Conservation (phyloP, 2,797 vertebrate species). For the Cyclopterus lumpus region DNA sequence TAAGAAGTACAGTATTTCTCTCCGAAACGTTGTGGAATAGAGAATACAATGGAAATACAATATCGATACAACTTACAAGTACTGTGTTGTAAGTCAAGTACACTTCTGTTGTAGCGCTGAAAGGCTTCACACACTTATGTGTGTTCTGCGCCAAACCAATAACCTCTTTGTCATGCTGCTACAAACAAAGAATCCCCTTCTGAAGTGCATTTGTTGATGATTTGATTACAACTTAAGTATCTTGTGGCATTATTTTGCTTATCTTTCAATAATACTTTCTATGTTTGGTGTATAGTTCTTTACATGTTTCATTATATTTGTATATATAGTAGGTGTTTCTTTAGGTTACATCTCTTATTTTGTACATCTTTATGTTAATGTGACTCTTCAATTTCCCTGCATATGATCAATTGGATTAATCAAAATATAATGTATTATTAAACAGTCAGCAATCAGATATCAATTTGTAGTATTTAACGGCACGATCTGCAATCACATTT, state of each 20-base stretch:
- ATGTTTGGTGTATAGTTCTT: neutral
- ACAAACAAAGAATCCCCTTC: neutral
- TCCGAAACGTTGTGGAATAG: neutral
- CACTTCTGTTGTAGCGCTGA: neutral
- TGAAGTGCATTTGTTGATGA: neutral
- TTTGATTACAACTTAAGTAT: neutral
- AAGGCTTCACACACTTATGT: neutral
- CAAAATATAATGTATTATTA: neutral
- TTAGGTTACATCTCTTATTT: neutral
- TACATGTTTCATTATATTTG: neutral
- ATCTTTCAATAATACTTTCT: neutral
- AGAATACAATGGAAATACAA: neutral
- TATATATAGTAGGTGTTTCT: neutral
- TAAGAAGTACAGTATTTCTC: neutral
- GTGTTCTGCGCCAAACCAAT: neutral
- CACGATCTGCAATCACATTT: slow-evolving; percentile 15
- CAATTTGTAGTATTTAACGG: slow-evolving; percentile 2
- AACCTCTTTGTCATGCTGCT: neutral
- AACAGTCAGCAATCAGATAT: slow-evolving; percentile 4
- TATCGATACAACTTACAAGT: neutral
- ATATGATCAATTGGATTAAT: neutral
- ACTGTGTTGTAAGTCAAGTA: neutral
- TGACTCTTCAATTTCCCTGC: neutral
- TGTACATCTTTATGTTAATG: neutral
- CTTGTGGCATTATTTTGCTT: neutral